Conservation (phyloP, 2,888 invertebrate species). For the Prosapia bicincta region DNA sequence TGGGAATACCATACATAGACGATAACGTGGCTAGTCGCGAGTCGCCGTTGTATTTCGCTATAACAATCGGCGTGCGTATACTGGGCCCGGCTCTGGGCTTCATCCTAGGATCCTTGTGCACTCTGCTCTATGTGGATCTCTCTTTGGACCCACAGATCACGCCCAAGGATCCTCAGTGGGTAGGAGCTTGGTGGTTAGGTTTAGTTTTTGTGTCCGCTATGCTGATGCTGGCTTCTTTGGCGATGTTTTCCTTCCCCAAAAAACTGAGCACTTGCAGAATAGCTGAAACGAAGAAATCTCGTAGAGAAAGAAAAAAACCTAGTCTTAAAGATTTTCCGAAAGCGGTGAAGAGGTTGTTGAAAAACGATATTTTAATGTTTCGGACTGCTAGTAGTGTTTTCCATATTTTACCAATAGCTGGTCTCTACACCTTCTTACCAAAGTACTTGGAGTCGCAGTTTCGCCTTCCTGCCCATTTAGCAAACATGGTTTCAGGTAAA, state of each 20-base stretch:
- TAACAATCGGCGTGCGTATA: constrained; percentile 87
- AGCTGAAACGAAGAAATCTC: constrained; percentile 30
- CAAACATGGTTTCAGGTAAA: constrained; percentile 84
- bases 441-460: constrained; percentile 93
- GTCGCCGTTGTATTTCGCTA: constrained; percentile 89
- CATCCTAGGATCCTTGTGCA: constrained; percentile 84
- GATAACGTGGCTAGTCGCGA: constrained; percentile 91
- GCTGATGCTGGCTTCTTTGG: constrained; percentile 75
- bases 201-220: constrained; percentile 81
- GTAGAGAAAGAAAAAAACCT: constrained; percentile 45
- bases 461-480: constrained; percentile 81
- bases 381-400: constrained; percentile 87
- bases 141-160: constrained; percentile 68
- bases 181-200: constrained; percentile 97
- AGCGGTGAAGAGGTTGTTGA: constrained; percentile 74
- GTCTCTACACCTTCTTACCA: constrained; percentile 88
- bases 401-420: constrained; percentile 87
- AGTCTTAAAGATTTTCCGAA: constrained; percentile 66
- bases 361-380: constrained; percentile 88
- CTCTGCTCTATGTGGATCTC: constrained; percentile 81
- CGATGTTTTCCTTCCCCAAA: constrained; percentile 90
- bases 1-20: constrained; percentile 91
- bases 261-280: constrained; percentile 51
- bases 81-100: constrained; percentile 89
- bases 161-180: constrained; percentile 82